Evolutionary conservation across 1,140 invertebrate species (phyloP).

Genomic region (Trichonephila clavipes): DNA sequence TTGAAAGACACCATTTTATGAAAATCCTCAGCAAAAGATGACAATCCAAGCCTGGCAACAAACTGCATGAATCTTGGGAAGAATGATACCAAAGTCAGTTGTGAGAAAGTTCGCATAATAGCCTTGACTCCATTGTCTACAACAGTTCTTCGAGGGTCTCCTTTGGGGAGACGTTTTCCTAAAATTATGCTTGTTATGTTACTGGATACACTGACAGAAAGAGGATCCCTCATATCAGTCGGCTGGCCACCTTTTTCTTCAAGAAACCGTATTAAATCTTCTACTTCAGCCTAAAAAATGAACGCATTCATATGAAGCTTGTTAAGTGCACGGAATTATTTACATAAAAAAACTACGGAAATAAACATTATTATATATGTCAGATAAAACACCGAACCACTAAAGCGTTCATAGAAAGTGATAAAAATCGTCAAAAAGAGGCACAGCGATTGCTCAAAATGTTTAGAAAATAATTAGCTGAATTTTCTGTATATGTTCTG

Average conservation of each 20-base stretch:
- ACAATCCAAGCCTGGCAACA: background rate
- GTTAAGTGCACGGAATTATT: too few relatives aligned
- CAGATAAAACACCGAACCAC: too few relatives aligned
- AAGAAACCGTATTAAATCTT: slow-evolving; percentile 62
- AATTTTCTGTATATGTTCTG: too few relatives aligned
- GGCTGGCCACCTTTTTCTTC: slow-evolving; percentile 42
- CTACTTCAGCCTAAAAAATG: slow-evolving; percentile 71
- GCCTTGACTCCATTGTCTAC: slow-evolving; percentile 41
- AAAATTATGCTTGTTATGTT: slow-evolving; percentile 76
- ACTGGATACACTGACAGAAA: slow-evolving; percentile 74
- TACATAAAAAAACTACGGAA: too few relatives aligned
- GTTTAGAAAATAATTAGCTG: too few relatives aligned
- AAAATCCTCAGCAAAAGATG: background rate
- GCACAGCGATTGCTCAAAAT: too few relatives aligned
- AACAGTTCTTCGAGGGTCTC: slow-evolving; percentile 31
- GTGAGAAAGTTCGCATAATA: background rate
- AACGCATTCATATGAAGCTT: too few relatives aligned
- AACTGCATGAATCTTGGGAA: slow-evolving; percentile 18
- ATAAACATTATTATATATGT: too few relatives aligned
- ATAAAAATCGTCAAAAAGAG: too few relatives aligned
- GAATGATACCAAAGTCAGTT: background rate
- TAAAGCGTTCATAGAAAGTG: too few relatives aligned
- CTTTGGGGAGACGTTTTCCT: slow-evolving; percentile 70
- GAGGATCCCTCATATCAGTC: slow-evolving; percentile 16
- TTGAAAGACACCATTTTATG: slow-evolving; percentile 19